These are phyloP conservation scores for Ranitomeya variabilis DNA, from an alignment of 2,113 vertebrate species.

Conservation along the genomic window DNA sequence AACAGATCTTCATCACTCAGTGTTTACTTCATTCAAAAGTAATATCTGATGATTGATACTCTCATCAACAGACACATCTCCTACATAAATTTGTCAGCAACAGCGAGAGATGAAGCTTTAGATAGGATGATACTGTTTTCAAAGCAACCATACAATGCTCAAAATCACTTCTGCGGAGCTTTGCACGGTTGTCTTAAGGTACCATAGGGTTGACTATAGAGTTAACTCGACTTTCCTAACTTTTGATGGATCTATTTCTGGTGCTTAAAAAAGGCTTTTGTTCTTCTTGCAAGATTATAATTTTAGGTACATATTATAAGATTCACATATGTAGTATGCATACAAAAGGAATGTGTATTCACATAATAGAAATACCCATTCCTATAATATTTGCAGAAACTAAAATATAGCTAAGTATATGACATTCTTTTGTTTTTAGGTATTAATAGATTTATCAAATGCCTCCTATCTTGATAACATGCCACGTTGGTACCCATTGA, in stretches of 20 bases:
- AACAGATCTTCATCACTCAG: not conserved
- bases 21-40: not conserved
- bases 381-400: not conserved
- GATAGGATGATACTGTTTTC: not conserved
- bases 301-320: not conserved
- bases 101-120: no score
- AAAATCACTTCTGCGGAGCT: no score
- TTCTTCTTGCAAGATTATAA: not conserved
- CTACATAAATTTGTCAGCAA: no score
- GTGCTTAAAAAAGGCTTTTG: no score
- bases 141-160: no score
- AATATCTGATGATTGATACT: not conserved
- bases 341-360: not conserved
- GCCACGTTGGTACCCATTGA: slow-evolving; percentile 90
- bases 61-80: no score
- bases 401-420: not conserved
- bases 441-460: slow-evolving; percentile 93
- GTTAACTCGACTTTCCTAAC: no score
- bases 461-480: slow-evolving; percentile 89
- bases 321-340: no score
- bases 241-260: no score
- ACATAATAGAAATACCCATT: not conserved
- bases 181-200: no score
- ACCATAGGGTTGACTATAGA: no score
- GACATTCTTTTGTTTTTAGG: slow-evolving; percentile 70